Evolutionary conservation across 1,140 invertebrate species (phyloP).

Genomic region (Trichoplusia ni): DNA sequence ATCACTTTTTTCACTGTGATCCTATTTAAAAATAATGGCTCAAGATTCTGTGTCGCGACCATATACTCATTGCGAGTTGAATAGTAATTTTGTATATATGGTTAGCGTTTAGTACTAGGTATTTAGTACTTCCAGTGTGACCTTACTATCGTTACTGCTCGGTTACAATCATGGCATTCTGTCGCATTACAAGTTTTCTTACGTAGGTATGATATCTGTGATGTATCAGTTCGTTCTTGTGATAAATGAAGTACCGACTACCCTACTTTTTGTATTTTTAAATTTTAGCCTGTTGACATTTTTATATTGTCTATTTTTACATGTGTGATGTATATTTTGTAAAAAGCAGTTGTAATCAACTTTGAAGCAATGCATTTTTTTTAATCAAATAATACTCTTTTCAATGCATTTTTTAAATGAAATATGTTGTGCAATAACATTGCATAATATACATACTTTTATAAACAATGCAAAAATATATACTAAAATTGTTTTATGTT

Average conservation of each 20-base stretch:
- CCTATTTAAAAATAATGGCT: slow-evolving; percentile 78
- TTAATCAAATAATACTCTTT: neutral
- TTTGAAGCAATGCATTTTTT: no score
- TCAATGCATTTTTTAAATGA: neutral
- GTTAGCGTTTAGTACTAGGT: slow-evolving; percentile 70
- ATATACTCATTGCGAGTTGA: slow-evolving; percentile 27
- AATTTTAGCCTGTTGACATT: neutral
- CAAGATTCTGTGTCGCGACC: slow-evolving; percentile 72
- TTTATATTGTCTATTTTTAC: no score
- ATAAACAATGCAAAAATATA: neutral
- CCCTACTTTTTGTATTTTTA: neutral
- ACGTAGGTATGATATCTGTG: slow-evolving; percentile 72
- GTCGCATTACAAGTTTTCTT: slow-evolving; percentile 57
- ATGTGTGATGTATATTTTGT: no score
- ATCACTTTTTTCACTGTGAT: slow-evolving; percentile 82
- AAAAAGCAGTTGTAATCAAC: no score
- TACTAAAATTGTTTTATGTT: neutral
- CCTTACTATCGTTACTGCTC: slow-evolving; percentile 70
- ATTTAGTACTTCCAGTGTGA: slow-evolving; percentile 73
- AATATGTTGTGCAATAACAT: no score
- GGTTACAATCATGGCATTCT: slow-evolving; percentile 61
- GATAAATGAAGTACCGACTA: neutral
- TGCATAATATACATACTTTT: no score
- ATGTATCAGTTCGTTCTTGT: slow-evolving; percentile 42
- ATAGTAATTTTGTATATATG: slow-evolving; percentile 71